Conservation (phyloP, 2,888 invertebrate species). For the Clepsis dumicolana region DNA sequence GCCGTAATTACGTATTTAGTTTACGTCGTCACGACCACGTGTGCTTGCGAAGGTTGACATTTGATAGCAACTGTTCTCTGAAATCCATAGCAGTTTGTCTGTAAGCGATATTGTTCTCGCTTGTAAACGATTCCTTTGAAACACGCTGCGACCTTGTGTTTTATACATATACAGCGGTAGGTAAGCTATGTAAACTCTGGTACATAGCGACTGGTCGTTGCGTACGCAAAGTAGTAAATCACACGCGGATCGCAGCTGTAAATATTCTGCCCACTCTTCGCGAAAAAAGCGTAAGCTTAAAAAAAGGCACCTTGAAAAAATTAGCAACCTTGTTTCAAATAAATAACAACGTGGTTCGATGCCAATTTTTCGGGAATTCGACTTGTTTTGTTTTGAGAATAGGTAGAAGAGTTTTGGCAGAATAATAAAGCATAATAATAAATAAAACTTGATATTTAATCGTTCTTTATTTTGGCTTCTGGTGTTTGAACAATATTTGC, state of each 20-base stretch:
- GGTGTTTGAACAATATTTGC: no score
- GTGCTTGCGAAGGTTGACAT: slow-evolving; percentile 39
- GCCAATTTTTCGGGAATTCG: slow-evolving; percentile 55
- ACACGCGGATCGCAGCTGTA: slow-evolving; percentile 66
- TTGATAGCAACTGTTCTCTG: slow-evolving; percentile 44
- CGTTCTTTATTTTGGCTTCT: background rate
- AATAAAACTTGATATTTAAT: background rate
- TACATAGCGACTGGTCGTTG: slow-evolving; percentile 34
- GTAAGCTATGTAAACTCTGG: slow-evolving; percentile 26
- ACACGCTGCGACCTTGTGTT: slow-evolving; percentile 68
- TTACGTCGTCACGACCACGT: slow-evolving; percentile 34
- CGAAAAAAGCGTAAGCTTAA: slow-evolving; percentile 60
- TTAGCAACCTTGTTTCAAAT: slow-evolving; percentile 66
- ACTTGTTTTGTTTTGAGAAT: slow-evolving; percentile 14
- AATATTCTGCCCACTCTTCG: slow-evolving; percentile 71
- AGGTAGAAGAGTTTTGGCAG: background rate
- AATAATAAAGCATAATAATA: background rate
- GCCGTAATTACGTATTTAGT: slow-evolving; percentile 25
- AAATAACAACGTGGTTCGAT: slow-evolving; percentile 54
- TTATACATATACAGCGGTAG: slow-evolving; percentile 50
- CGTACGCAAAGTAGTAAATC: slow-evolving; percentile 60
- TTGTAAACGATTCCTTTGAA: slow-evolving; percentile 52
- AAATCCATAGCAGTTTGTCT: slow-evolving; percentile 40
- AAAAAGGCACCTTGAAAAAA: slow-evolving; percentile 60
- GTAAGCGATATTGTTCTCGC: slow-evolving; percentile 43